These are phyloP conservation scores for Brotula barbata DNA, from an alignment of 2,797 vertebrate genomes.

Conservation along the genomic window DNA sequence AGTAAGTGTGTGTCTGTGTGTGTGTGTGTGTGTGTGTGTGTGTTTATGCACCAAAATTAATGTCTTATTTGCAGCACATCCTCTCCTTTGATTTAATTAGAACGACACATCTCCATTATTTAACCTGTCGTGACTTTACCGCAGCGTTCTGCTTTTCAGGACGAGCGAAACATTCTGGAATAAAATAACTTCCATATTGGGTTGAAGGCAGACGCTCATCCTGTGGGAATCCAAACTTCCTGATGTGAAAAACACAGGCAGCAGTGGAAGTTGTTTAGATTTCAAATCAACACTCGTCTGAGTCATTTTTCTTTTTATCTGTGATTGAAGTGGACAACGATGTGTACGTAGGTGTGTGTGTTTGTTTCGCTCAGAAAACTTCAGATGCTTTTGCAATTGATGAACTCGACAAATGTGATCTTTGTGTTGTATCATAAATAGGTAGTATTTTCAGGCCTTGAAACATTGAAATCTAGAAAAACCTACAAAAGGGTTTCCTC, in stretches of 20 bases:
- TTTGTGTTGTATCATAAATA: background rate
- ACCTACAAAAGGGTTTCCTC: too few relatives aligned
- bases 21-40: constrained; percentile 34
- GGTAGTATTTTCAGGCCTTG: background rate
- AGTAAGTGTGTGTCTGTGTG: constrained; percentile 22
- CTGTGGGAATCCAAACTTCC: background rate
- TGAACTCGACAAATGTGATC: background rate
- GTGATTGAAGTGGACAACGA: too few relatives aligned
- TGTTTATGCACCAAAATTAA: constrained; percentile 20
- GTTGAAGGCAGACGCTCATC: background rate
- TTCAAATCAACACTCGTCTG: background rate
- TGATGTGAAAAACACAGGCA: background rate
- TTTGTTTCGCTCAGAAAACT: too few relatives aligned
- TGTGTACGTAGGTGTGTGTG: too few relatives aligned
- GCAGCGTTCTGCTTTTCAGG: background rate
- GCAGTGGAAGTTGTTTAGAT: background rate
- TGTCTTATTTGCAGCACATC: constrained; percentile 24
- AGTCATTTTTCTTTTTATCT: too few relatives aligned
- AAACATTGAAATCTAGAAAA: background rate
- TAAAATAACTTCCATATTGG: background rate
- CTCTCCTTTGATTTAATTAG: constrained; percentile 5
- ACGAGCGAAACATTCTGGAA: background rate
- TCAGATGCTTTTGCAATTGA: too few relatives aligned
- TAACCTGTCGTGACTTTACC: background rate
- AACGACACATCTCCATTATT: constrained; percentile 10